Percentiles rank a stretch among this genome's conserved stretches.
phyloP scores from a whole-genome alignment of 2,888 invertebrate genomes.

The Coecobrya sp. region DNA sequence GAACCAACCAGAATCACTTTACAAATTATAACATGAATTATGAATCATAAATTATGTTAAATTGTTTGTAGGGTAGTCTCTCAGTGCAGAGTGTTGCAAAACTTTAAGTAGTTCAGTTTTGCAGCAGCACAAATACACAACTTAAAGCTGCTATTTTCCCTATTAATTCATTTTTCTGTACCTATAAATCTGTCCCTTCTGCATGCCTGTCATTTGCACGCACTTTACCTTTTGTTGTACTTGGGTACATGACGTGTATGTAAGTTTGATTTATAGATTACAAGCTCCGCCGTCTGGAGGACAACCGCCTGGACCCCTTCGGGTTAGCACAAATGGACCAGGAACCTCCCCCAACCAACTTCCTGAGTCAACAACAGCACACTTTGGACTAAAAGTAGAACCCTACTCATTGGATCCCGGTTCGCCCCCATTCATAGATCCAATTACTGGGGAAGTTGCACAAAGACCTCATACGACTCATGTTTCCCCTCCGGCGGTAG shows the following conservation, averaged over 20 bases:
- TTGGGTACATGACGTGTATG: conserved; percentile 82
- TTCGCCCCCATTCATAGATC: conserved; percentile 85
- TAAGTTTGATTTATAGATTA: conserved; percentile 84
- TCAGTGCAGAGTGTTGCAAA: neutral
- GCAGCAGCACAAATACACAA: neutral
- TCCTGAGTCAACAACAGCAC: conserved; percentile 86
- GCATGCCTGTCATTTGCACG: conserved; percentile 67
- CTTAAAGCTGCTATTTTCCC: neutral
- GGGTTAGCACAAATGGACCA: conserved; percentile 80
- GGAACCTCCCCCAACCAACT: conserved; percentile 84
- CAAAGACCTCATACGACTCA: conserved; percentile 86
- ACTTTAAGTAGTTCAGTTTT: no score
- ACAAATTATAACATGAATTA: neutral
- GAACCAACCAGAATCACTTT: neutral
- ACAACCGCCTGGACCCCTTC: conserved; percentile 66
- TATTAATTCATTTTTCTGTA: neutral
- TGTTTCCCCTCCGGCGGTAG: conserved; percentile 85
- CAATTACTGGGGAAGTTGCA: conserved; percentile 82
- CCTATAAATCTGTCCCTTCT: conserved; percentile 58
- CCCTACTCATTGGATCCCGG: conserved; percentile 85
- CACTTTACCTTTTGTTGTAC: conserved; percentile 72
- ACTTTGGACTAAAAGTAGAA: conserved; percentile 86
- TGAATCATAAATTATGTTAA: neutral
- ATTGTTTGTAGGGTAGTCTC: neutral
- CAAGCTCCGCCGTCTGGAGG: conserved; percentile 81